Evolutionary conservation across 2,797 vertebrate genomes (phyloP).

Genomic region (Fringilla coelebs): DNA sequence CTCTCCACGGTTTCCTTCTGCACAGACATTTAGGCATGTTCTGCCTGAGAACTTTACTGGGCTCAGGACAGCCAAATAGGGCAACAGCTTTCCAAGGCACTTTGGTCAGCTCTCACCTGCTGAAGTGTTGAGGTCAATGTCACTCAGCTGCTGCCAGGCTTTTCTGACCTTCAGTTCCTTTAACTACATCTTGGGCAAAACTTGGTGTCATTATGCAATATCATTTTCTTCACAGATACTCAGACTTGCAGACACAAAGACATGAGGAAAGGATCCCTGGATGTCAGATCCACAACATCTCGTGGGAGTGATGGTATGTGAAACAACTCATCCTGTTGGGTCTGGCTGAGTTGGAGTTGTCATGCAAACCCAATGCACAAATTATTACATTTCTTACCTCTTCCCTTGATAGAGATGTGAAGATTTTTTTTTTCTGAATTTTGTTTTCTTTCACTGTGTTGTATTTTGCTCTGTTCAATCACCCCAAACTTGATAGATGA

Average conservation of each 20-base stretch:
- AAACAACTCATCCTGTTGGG: background rate
- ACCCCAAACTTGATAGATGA: background rate
- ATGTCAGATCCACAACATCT: slow-evolving; percentile 87
- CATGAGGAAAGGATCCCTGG: slow-evolving; percentile 93
- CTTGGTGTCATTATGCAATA: background rate
- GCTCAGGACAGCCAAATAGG: background rate
- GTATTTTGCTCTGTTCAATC: background rate
- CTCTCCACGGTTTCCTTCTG: background rate
- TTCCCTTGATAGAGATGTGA: background rate
- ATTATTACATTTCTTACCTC: background rate
- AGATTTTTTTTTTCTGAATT: background rate
- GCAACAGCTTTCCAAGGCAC: background rate
- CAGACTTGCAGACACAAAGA: slow-evolving; percentile 91
- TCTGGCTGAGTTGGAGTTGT: background rate
- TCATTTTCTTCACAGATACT: slow-evolving; percentile 79
- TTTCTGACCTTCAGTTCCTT: background rate
- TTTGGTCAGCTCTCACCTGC: background rate
- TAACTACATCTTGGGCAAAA: background rate
- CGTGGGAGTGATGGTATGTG: slow-evolving; percentile 90
- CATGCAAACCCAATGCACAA: background rate
- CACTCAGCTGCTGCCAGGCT: background rate
- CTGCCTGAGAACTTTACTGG: background rate
- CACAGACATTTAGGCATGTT: background rate
- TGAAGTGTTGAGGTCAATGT: background rate
- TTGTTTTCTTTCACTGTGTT: background rate